These are phyloP conservation scores for Oryzias dopingdopingensis DNA, from an alignment of 2,797 vertebrate species.

Conservation along the genomic window DNA sequence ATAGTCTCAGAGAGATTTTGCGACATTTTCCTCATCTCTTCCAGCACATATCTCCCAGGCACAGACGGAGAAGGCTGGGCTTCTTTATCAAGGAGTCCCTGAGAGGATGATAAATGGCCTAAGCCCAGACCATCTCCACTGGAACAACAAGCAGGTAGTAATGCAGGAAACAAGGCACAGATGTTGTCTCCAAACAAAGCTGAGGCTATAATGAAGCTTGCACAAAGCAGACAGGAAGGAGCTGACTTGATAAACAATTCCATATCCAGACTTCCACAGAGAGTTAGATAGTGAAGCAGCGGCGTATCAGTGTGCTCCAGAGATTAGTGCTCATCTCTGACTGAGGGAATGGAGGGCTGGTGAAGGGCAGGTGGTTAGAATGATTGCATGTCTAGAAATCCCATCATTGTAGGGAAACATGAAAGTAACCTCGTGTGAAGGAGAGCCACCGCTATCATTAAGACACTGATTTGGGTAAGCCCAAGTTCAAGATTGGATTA, in stretches of 20 bases:
- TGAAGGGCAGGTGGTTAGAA: constrained; percentile 1
- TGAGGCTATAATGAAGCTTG: constrained; percentile 67
- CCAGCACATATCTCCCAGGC: constrained; percentile 59
- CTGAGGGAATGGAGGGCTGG: constrained; percentile 12
- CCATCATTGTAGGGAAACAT: too few species aligned
- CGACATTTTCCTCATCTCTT: constrained; percentile 60
- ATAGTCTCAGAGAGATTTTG: constrained; percentile 56
- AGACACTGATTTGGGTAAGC: too few species aligned
- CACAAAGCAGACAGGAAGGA: constrained; percentile 63
- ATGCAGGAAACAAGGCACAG: constrained; percentile 68
- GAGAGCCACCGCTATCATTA: too few species aligned
- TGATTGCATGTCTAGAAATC: constrained; percentile 13
- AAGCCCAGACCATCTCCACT: constrained; percentile 61
- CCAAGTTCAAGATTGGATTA: too few species aligned
- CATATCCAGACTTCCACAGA: constrained; percentile 65
- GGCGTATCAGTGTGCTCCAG: constrained; percentile 45
- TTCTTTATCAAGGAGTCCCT: constrained; percentile 71
- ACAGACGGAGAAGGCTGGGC: constrained; percentile 57
- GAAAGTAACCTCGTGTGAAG: too few species aligned
- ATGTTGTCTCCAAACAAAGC: constrained; percentile 70
- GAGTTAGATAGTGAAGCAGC: constrained; percentile 54
- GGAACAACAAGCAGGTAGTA: constrained; percentile 74
- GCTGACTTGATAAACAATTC: constrained; percentile 69
- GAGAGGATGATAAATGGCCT: constrained; percentile 73
- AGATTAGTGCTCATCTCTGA: constrained; percentile 54